phyloP scores from a whole-genome alignment of 2,797 vertebrate genomes.

The Pipistrellus kuhlii region DNA sequence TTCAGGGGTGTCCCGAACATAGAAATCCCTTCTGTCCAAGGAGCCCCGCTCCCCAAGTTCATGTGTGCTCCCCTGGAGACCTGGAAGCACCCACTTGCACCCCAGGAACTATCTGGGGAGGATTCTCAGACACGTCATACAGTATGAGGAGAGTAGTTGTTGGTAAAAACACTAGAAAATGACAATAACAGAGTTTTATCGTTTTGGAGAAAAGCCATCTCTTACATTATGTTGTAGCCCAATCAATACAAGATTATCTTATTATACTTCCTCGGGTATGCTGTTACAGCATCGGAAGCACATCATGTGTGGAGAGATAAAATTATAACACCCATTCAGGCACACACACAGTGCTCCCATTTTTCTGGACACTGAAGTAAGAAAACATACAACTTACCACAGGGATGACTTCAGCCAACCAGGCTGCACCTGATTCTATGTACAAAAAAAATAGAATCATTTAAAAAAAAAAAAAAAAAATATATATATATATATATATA shows the following conservation, averaged over 20 bases:
- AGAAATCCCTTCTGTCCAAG: not conserved
- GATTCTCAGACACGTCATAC: not conserved
- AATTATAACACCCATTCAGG: not conserved
- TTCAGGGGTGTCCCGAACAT: accelerated
- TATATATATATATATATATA: no score
- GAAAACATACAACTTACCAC: not conserved
- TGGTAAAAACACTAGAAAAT: not conserved
- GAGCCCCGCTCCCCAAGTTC: no score
- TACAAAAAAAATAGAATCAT: not conserved
- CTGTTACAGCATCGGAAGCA: not conserved
- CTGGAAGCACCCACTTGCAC: not conserved
- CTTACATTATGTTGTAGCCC: not conserved
- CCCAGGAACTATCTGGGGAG: not conserved
- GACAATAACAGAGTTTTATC: not conserved
- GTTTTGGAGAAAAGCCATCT: not conserved
- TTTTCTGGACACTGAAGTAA: not conserved
- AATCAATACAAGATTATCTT: not conserved
- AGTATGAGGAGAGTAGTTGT: accelerated
- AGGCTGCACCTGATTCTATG: not conserved
- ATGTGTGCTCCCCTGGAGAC: not conserved
- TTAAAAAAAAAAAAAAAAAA: no score
- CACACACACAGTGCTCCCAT: not conserved
- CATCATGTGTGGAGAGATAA: not conserved
- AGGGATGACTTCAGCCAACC: not conserved
- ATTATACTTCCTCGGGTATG: not conserved